Percentiles rank a stretch among this genome's conserved stretches.
Evolutionary conservation across 2,113 vertebrate species (phyloP).

Genomic region (Xiphophorus couchianus): DNA sequence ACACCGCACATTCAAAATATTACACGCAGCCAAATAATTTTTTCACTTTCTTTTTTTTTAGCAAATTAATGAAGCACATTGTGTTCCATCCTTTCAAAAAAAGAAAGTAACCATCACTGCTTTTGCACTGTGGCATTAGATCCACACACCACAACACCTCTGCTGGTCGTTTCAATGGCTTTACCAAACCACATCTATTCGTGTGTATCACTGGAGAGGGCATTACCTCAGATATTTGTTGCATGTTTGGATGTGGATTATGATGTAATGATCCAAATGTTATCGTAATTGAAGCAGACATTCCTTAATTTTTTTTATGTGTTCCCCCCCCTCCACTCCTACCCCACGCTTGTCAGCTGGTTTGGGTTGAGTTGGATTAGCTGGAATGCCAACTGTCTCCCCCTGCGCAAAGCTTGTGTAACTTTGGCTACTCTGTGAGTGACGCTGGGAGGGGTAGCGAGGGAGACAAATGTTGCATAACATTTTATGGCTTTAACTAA

Average conservation of each 20-base stretch:
- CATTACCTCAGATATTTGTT: conserved; percentile 60
- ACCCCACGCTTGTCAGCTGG: conserved; percentile 28
- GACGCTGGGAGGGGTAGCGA: conserved; percentile 42
- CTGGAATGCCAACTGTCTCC: conserved; percentile 71
- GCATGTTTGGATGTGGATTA: conserved; percentile 55
- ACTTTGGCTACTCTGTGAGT: conserved; percentile 65
- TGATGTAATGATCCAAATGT: conserved; percentile 74
- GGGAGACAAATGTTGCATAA: conserved; percentile 63
- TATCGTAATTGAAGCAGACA: conserved; percentile 74
- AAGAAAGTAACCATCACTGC: background rate
- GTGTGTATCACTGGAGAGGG: conserved; percentile 39
- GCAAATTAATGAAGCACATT: background rate
- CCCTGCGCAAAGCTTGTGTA: conserved; percentile 69
- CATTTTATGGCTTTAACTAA: conserved; percentile 70
- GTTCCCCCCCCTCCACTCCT: background rate
- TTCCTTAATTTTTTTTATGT: conserved; percentile 52
- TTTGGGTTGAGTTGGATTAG: conserved; percentile 72
- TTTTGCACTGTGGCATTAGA: conserved; percentile 10
- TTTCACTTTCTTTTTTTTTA: background rate
- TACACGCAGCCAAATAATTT: background rate
- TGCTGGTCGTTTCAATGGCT: conserved; percentile 13
- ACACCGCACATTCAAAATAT: no score
- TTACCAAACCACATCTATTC: conserved; percentile 44
- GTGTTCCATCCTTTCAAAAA: background rate
- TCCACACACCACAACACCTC: background rate